Evolutionary conservation across 2,113 vertebrate species (phyloP), one percentile per base, ranked within the genome.

Genomic region (Syngnathoides biaculeatus): DNA sequence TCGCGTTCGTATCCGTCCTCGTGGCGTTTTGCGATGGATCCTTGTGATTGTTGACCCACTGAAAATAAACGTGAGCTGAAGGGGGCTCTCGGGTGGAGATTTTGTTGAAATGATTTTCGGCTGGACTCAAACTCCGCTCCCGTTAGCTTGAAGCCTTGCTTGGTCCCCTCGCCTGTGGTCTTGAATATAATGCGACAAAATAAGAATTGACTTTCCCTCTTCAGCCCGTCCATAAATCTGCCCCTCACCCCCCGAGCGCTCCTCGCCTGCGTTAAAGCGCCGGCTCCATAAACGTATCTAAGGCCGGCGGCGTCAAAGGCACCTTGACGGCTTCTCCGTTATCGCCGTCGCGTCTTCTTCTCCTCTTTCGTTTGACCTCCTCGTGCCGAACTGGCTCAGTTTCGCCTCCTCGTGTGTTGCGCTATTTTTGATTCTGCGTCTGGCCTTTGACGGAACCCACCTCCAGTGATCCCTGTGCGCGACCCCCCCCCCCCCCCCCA

Each of bases 231-330:
- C 24, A 47, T 55, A 67, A 50, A 67, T 74, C 59, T 63, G 47
- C 43, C 38, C 45, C 26, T 14, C 48, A 48, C 57, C 20, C 72
- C 59, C 72, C 65, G 58, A 75, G 55, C 61, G 14, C 35, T 79
- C 71, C 38, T 84, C 69, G 64, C 20, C 38, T n/a, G n/a, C n/a
- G n/a, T n/a, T n/a, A n/a, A n/a, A 73, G 53, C 42, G 24, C 43
- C 30, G 27, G 42, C 43, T 74, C 68, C 55, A 14, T 78, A 69
- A 70, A 72, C 75, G 73, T 74, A 68, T 63, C 64, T 65, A 75
- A 70, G 69, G 64, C 3, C 50, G 63, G 53, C 50, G 63, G 53
- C 42, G 67, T 74, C 74, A 84, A 83, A 72, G 83, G 72, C 80
- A 79, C 74, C 59, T 75, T 74, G 64, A 69, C 50, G 69, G 69